A percentile compares a stretch with the other conserved stretches of the same genome.
phyloP scores from a whole-genome alignment of 2,113 vertebrate species.

The Anoura caudifer region DNA sequence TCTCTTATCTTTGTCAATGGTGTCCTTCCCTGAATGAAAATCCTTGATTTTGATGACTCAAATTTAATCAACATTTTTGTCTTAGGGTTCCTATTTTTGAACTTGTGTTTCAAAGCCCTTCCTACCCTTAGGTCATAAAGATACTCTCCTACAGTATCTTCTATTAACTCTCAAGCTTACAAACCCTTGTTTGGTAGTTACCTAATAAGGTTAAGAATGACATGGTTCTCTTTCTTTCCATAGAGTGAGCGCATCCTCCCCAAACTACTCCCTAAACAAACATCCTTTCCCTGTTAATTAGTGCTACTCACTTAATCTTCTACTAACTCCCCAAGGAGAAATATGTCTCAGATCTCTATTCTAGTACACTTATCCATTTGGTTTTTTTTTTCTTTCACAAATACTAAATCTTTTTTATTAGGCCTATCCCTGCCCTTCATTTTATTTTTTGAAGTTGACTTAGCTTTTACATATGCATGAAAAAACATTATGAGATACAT shows the following conservation, averaged over 20 bases:
- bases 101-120: background rate
- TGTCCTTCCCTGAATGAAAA: background rate
- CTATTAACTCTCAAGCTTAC: background rate
- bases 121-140: background rate
- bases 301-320: background rate
- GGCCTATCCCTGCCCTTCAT: background rate
- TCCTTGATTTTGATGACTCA: background rate
- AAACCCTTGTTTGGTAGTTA: background rate
- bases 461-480: background rate
- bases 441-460: conserved; percentile 2
- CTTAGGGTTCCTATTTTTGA: background rate
- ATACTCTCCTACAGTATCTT: background rate
- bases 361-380: background rate
- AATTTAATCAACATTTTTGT: background rate
- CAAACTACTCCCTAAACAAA: background rate
- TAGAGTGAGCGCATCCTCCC: background rate
- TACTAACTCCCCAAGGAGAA: background rate
- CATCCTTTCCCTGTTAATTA: background rate
- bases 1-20: background rate
- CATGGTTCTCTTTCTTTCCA: background rate
- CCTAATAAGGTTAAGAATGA: background rate
- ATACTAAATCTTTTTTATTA: background rate
- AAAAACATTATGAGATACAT: background rate
- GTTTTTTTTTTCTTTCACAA: background rate
- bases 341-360: background rate